These are phyloP conservation scores for Oxyruncus cristatus DNA, from an alignment of 2,113 vertebrate species.

Conservation along the genomic window DNA sequence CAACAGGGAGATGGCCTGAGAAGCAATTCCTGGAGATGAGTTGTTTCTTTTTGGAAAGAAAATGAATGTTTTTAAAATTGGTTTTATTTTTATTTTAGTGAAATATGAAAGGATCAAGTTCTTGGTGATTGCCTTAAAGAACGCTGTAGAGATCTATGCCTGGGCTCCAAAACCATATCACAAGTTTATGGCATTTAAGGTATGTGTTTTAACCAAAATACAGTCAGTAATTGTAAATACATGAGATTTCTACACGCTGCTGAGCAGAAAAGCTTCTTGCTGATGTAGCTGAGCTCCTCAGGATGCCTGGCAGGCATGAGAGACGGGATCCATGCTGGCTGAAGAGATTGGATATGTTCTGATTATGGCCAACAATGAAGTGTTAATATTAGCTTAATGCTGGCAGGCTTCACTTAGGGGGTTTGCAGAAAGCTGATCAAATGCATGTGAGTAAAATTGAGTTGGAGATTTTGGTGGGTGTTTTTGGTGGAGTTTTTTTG, in stretches of 20 bases:
- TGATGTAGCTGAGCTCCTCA: background rate
- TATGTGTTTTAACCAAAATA: conserved; percentile 57
- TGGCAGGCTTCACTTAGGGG: background rate
- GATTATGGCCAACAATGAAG: background rate
- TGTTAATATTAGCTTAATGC: background rate
- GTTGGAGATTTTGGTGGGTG: background rate
- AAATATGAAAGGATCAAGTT: conserved; percentile 99
- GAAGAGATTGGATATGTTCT: background rate
- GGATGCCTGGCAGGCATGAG: background rate
- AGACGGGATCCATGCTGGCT: background rate
- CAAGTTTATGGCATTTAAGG: conserved; percentile 99
- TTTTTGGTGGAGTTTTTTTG: background rate
- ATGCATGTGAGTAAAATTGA: background rate
- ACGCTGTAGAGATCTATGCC: conserved; percentile 96
- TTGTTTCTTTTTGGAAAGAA: background rate
- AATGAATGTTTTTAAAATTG: background rate
- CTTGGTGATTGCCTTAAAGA: conserved; percentile 98
- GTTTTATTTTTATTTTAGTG: conserved; percentile 78
- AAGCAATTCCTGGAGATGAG: background rate
- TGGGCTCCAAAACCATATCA: conserved; percentile 99
- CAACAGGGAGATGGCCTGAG: background rate
- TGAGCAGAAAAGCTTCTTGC: background rate
- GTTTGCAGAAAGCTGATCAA: background rate
- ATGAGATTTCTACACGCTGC: background rate
- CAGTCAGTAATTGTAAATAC: background rate